Evolutionary conservation across 2,113 vertebrate species (phyloP).

Genomic region (Calidris pygmaea): DNA sequence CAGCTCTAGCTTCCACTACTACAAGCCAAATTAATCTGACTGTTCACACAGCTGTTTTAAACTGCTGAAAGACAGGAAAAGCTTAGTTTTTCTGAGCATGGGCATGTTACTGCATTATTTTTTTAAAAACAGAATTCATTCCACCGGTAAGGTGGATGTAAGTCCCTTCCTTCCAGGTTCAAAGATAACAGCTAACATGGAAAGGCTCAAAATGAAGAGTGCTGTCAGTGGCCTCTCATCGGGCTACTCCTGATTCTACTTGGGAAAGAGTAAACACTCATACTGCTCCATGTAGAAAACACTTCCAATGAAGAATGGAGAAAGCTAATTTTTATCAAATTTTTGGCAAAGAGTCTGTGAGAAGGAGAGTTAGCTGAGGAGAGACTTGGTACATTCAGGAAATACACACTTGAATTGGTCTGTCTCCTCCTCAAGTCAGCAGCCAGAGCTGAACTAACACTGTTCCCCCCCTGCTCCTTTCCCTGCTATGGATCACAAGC

Average conservation of each 20-base stretch:
- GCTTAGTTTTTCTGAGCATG: not conserved
- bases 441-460: not conserved
- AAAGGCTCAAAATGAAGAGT: not conserved
- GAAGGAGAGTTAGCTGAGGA: not conserved
- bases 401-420: not conserved
- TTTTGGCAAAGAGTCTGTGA: not conserved
- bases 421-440: not conserved
- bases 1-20: not conserved
- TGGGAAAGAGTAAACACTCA: not conserved
- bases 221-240: not conserved
- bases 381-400: not conserved
- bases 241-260: not conserved
- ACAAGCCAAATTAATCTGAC: not conserved
- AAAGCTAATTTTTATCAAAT: not conserved
- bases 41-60: not conserved
- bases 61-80: not conserved
- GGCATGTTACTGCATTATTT: not conserved
- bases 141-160: not conserved
- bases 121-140: not conserved
- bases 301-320: not conserved
- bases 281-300: not conserved
- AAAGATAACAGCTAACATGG: not conserved
- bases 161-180: not conserved
- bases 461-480: not conserved
- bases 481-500: not conserved